Base-by-base conservation (phyloP, 2,797 vertebrate species). In the Tragopan temminckii region DNA sequence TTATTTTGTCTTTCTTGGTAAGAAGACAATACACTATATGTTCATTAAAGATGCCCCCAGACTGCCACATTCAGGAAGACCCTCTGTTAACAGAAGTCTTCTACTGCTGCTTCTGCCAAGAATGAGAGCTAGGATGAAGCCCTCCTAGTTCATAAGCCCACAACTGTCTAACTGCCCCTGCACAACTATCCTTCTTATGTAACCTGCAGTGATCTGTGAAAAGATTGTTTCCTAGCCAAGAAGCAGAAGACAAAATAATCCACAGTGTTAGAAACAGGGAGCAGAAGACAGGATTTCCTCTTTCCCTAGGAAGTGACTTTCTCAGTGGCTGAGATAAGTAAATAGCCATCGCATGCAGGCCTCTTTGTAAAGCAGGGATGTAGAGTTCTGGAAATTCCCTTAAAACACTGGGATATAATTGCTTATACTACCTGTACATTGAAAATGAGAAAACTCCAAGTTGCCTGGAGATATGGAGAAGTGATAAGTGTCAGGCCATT, bases 381-480 rank as follows among this genome's bases (percentile, higher is more conserved):
- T 7, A n/a, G 7, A 1, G 18, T 11, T 27, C 31, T 61, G 25
- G 70, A 85, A 85, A 71, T 72, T 69, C n/a, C 61, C 38, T 66
- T 68, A 61, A 80, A 82, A 27, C 10, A 17, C 33, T 38, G 8
- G 31, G 27, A 35, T 76, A 11, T 9, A 52, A 48, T 23, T 69
- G 21, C 2, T 81, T 25, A 18, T 42, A 14, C n/a, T 67, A 33
- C 7, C 5, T 14, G 2, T 23, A 93, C 78, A 67, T 36, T 3
- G 1, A 43, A 76, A 85, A 85, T 27, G 3, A 83, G 50, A 83
- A 81, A 62, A 14, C 5, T 91, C 31, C 27, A 79, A 52, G 58
- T 81, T 81, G 7, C n/a, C 63, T 81, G 36, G 24, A 85, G 50
- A 67, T 23, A 62, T 1, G 7, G 38, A 46, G 72, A 94, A 95